Conservation (phyloP, 2,888 invertebrate genomes). For the Drosophila macrothrix region DNA sequence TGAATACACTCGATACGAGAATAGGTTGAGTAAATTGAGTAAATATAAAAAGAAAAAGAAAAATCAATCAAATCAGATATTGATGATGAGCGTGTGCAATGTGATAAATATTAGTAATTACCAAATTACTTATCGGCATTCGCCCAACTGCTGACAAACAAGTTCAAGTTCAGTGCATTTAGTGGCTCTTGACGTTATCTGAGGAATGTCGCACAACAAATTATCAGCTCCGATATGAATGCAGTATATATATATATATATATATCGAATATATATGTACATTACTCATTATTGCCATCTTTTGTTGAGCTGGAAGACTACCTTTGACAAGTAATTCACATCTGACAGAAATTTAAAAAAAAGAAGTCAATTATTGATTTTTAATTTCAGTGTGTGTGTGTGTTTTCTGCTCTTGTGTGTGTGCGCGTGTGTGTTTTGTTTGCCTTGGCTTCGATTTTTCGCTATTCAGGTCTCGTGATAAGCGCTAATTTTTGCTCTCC, state of each 20-base stretch:
- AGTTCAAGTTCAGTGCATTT: slow-evolving; percentile 53
- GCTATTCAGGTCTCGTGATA: slow-evolving; percentile 40
- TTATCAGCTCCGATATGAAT: background rate
- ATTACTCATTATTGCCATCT: background rate
- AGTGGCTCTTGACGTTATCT: slow-evolving; percentile 17
- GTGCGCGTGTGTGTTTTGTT: background rate
- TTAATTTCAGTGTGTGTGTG: slow-evolving; percentile 6
- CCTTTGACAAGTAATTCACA: background rate
- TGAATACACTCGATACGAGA: background rate
- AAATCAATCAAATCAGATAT: background rate
- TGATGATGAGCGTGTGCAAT: background rate
- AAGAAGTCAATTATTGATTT: slow-evolving; percentile 22
- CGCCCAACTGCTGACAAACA: slow-evolving; percentile 11
- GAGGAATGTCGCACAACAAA: background rate
- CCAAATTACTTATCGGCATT: slow-evolving; percentile 18
- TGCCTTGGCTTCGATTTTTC: background rate
- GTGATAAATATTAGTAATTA: background rate
- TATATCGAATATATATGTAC: background rate
- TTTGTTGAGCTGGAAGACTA: background rate
- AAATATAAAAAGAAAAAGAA: background rate
- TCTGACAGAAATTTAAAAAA: background rate
- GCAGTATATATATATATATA: too few relatives aligned
- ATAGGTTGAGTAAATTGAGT: too few relatives aligned
- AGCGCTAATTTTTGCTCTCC: slow-evolving; percentile 23
- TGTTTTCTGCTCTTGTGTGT: background rate